These are phyloP conservation scores for Xenopus borealis DNA, from an alignment of 2,113 vertebrate species.

Conservation along the genomic window DNA sequence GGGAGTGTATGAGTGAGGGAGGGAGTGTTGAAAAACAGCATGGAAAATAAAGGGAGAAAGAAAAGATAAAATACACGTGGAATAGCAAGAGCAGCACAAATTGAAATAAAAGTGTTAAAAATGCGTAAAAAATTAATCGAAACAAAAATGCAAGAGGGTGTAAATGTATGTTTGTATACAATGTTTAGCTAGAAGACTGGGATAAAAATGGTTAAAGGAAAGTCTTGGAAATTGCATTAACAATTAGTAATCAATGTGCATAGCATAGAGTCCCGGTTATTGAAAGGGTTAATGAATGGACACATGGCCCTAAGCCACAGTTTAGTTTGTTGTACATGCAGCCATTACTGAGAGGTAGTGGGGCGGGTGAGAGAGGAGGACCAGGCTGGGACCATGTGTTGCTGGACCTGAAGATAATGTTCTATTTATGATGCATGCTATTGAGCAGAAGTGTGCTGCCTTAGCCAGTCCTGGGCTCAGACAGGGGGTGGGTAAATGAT, in stretches of 20 bases:
- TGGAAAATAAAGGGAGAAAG: not conserved
- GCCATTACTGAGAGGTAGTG: slow-evolving; percentile 28
- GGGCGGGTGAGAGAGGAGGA: slow-evolving; percentile 34
- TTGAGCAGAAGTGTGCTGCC: slow-evolving; percentile 47
- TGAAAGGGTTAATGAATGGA: slow-evolving; percentile 14
- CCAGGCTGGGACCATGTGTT: slow-evolving; percentile 42
- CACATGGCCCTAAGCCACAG: slow-evolving; percentile 28
- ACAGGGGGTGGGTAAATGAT: slow-evolving; percentile 44
- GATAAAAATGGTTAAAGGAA: too few relatives aligned
- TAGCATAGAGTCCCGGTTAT: not conserved
- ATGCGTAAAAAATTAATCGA: not conserved
- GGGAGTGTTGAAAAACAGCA: not conserved
- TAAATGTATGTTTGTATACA: too few relatives aligned
- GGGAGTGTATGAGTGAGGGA: slow-evolving; percentile 1
- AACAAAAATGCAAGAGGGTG: too few relatives aligned
- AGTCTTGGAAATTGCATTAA: too few relatives aligned
- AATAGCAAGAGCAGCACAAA: not conserved
- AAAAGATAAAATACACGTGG: not conserved
- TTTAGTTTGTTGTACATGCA: slow-evolving; percentile 39
- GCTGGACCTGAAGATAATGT: slow-evolving; percentile 44
- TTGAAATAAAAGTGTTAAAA: not conserved
- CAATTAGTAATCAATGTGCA: too few relatives aligned
- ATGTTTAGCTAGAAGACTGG: not conserved
- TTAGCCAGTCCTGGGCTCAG: slow-evolving; percentile 43
- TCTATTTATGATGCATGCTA: slow-evolving; percentile 47